Evolutionary conservation across 2,888 invertebrate species (phyloP).

Genomic region (Hyles lineata): DNA sequence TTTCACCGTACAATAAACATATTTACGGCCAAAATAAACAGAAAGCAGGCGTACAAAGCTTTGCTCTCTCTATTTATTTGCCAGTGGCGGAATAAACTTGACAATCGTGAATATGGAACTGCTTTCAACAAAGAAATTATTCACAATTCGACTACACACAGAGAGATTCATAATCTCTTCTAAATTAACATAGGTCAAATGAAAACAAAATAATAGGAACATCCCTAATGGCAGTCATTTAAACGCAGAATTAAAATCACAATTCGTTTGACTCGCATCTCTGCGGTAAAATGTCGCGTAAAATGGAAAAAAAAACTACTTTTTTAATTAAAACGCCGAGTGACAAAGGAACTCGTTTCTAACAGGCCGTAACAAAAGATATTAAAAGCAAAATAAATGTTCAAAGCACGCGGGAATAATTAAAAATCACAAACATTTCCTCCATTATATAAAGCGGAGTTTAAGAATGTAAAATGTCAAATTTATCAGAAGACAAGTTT

Average conservation of each 20-base stretch:
- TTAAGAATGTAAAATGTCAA: slow-evolving; percentile 21
- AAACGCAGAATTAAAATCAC: not conserved
- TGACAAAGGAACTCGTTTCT: not conserved
- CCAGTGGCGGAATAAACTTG: not conserved
- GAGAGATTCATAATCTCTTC: not conserved
- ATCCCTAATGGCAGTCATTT: not conserved
- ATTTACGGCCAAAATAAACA: not conserved
- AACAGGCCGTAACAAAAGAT: not conserved
- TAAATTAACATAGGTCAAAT: not conserved
- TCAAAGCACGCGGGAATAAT: not conserved
- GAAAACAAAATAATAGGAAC: not conserved
- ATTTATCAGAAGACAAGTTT: slow-evolving; percentile 30
- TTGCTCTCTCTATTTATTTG: not conserved
- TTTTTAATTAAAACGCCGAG: slow-evolving; percentile 2
- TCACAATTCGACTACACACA: not conserved
- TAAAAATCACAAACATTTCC: not conserved
- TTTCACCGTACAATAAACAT: not conserved
- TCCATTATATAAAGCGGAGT: not conserved
- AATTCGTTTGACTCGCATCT: not conserved
- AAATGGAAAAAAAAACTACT: not conserved
- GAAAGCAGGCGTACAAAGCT: not conserved
- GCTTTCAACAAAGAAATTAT: not conserved
- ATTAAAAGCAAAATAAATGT: not conserved
- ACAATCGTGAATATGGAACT: not conserved
- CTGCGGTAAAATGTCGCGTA: not conserved